These are phyloP conservation scores for Seriola quinqueradiata DNA, from an alignment of 2,113 vertebrate species.

Conservation along the genomic window DNA sequence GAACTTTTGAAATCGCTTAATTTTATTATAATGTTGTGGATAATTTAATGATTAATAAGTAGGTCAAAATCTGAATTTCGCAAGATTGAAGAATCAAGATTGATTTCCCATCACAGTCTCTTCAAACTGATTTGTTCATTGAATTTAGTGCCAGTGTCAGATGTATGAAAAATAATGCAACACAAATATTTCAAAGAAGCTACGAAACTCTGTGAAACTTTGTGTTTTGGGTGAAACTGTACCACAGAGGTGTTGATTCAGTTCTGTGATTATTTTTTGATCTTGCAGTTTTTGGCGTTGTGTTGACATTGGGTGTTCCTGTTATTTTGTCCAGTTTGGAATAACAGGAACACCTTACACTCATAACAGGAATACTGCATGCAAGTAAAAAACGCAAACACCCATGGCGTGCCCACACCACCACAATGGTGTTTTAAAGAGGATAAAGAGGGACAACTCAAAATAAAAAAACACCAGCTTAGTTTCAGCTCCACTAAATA, in stretches of 20 bases:
- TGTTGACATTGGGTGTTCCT: slow-evolving; percentile 1
- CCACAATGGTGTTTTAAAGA: background rate
- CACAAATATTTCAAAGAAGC: too few species aligned
- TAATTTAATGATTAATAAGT: too few species aligned
- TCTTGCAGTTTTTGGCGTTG: background rate
- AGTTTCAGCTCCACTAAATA: slow-evolving; percentile 16
- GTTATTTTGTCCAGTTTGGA: background rate
- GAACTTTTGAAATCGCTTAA: background rate
- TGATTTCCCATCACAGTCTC: too few species aligned
- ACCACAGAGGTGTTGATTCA: background rate
- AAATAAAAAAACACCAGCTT: background rate
- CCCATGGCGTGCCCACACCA: background rate
- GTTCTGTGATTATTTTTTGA: background rate
- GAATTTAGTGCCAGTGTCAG: background rate
- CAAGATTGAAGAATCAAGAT: background rate
- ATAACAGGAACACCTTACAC: slow-evolving; percentile 2
- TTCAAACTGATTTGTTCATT: background rate
- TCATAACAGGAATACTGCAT: background rate
- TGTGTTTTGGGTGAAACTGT: background rate
- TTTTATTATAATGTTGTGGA: background rate
- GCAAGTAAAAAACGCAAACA: background rate
- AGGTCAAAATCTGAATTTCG: background rate
- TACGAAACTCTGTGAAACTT: too few species aligned
- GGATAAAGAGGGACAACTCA: background rate
- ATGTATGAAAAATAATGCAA: background rate